These are phyloP conservation scores for Lumbricus terrestris DNA, from an alignment of 2,888 invertebrate species.

Conservation along the genomic window DNA sequence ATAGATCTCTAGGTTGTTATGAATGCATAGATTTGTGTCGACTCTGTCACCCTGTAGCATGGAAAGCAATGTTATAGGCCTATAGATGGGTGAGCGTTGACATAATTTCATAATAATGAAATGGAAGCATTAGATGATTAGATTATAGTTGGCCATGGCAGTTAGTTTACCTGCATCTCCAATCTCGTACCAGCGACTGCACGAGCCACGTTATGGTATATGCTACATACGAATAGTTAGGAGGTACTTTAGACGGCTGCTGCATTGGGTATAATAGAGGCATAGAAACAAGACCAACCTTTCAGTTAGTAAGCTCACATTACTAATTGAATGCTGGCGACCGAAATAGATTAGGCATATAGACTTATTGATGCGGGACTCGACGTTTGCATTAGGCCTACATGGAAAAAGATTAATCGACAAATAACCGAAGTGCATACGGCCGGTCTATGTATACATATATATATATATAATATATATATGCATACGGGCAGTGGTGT, in stretches of 20 bases:
- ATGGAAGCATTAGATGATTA: neutral
- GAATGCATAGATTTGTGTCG: neutral
- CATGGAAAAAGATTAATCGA: neutral
- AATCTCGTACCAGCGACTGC: no score
- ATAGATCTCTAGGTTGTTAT: no score
- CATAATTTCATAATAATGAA: no score
- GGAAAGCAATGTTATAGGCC: neutral
- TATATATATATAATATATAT: neutral
- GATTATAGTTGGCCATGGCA: neutral
- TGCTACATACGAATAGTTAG: no score
- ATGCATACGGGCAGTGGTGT: no score
- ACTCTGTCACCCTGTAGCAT: neutral
- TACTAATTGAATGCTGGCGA: neutral
- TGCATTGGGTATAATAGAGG: no score
- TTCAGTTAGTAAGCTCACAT: neutral
- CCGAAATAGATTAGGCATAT: neutral
- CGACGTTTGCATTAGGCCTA: neutral
- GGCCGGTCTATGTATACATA: neutral
- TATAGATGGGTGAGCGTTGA: neutral
- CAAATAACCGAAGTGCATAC: neutral
- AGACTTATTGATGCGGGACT: neutral
- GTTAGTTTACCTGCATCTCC: neutral
- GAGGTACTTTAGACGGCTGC: neutral
- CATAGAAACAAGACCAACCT: no score
- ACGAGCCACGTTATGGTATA: no score